These are phyloP conservation scores for Graphium colonna DNA, from an alignment of 2,888 invertebrate genomes.

Conservation along the genomic window DNA sequence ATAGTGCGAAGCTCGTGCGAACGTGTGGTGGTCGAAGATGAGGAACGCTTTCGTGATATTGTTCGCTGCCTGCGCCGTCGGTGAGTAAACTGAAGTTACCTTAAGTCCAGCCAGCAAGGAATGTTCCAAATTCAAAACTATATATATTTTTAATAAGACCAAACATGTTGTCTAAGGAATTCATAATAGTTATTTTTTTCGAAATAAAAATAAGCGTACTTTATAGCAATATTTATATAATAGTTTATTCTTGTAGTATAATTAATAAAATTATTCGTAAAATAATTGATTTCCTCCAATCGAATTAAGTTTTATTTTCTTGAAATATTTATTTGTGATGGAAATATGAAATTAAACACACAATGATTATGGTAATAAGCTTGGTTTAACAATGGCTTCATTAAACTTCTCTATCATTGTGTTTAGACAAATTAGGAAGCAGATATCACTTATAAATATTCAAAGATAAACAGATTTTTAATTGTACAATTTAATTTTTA, in stretches of 20 bases:
- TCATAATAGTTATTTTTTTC: not conserved
- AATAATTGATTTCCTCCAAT: too few relatives aligned
- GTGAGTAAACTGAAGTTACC: conserved; percentile 43
- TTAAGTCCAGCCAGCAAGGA: not conserved
- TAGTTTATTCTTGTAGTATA: too few relatives aligned
- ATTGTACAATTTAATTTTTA: not conserved
- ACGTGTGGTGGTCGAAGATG: conserved; percentile 50
- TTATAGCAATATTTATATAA: not conserved
- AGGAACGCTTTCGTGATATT: conserved; percentile 57
- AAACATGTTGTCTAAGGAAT: not conserved
- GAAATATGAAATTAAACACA: not conserved
- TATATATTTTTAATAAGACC: not conserved
- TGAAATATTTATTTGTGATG: too few relatives aligned
- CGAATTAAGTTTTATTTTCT: too few relatives aligned
- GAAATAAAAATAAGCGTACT: not conserved
- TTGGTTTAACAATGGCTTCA: conserved; percentile 34
- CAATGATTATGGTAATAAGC: conserved; percentile 28
- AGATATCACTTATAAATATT: not conserved
- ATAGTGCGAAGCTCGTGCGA: conserved; percentile 52
- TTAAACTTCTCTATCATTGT: conserved; percentile 11
- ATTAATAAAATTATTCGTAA: too few relatives aligned
- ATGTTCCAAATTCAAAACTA: not conserved
- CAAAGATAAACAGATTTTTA: not conserved
- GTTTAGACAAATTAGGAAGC: conserved; percentile 12
- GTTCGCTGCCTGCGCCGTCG: conserved; percentile 58